Conservation (phyloP, 92 coral and sea anemone genomes). For the Actinostola sp. region DNA sequence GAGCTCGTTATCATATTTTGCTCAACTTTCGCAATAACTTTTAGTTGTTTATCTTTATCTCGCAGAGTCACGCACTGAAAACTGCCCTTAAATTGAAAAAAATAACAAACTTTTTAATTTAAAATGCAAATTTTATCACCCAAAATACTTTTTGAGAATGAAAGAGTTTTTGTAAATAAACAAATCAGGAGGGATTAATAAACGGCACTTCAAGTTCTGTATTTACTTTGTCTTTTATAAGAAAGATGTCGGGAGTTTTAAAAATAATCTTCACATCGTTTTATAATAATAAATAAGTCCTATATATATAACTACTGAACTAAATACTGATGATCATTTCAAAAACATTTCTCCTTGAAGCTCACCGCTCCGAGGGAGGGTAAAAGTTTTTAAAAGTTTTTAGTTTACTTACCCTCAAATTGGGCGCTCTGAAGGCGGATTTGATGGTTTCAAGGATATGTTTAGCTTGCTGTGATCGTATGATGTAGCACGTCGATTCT, state of each 20-base stretch:
- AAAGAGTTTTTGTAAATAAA: background rate
- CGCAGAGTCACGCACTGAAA: too few relatives aligned
- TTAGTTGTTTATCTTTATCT: too few relatives aligned
- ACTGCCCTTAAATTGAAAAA: too few relatives aligned
- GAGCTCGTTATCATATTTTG: too few relatives aligned
- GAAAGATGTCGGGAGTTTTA: background rate
- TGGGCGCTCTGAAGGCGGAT: constrained; percentile 76
- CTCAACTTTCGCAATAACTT: too few relatives aligned
- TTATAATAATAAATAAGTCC: too few relatives aligned
- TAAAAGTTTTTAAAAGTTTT: constrained; percentile 3
- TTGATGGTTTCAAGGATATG: constrained; percentile 67
- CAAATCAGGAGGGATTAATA: background rate
- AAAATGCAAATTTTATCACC: too few relatives aligned
- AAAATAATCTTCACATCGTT: constrained; percentile 10
- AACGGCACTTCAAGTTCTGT: background rate
- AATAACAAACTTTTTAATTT: too few relatives aligned
- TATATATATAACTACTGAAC: background rate
- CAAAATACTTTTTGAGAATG: too few relatives aligned
- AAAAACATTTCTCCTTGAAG: too few relatives aligned
- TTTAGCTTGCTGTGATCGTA: constrained; percentile 76
- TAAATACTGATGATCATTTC: too few relatives aligned
- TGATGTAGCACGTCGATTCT: constrained; percentile 76
- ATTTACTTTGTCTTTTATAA: background rate
- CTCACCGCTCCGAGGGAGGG: too few relatives aligned
- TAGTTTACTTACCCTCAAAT: constrained; percentile 63